A percentile compares a stretch with the other conserved stretches of the same genome.
phyloP scores from a whole-genome alignment of 2,113 vertebrate genomes.

The Mungos mungo region DNA sequence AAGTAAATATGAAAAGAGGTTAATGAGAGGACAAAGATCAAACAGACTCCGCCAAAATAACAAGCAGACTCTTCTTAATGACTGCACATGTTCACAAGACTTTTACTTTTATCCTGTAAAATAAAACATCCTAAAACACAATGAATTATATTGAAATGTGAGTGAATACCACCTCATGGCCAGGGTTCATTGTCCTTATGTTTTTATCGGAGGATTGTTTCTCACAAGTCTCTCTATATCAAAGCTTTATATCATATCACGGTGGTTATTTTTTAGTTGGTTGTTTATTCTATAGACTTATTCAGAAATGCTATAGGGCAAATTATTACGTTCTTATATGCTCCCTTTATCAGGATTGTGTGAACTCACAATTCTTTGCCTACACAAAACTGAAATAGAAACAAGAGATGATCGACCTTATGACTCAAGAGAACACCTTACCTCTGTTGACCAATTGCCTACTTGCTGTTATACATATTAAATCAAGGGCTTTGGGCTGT shows the following conservation, averaged over 20 bases:
- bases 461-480: background rate
- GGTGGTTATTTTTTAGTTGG: background rate
- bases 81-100: constrained; percentile 52
- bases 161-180: background rate
- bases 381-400: background rate
- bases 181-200: background rate
- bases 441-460: background rate
- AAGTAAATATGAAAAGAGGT: constrained; percentile 70
- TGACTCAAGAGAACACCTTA: background rate
- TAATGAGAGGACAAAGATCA: constrained; percentile 75
- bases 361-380: background rate
- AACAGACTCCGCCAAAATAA: constrained; percentile 55
- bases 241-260: background rate
- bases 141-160: constrained; percentile 33
- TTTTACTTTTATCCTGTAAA: constrained; percentile 51
- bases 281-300: background rate
- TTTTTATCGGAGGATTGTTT: background rate
- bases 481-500: background rate
- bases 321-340: background rate
- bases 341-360: background rate
- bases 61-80: constrained; percentile 42
- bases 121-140: constrained; percentile 25
- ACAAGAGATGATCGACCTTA: background rate
- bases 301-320: background rate
- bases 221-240: background rate